These are phyloP conservation scores for Pedicia rivosa DNA, from an alignment of 2,888 invertebrate species.

Conservation along the genomic window DNA sequence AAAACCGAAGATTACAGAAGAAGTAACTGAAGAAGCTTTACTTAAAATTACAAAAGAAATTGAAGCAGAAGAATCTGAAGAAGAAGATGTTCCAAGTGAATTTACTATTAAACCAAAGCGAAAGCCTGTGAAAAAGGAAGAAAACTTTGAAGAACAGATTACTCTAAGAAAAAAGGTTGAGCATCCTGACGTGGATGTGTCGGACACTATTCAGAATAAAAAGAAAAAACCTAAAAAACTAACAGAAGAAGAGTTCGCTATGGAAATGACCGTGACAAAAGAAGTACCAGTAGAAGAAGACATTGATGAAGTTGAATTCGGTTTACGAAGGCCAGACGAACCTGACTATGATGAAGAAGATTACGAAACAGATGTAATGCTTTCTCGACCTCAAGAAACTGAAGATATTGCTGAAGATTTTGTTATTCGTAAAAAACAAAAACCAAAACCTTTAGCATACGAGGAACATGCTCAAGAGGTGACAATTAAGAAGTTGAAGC, in stretches of 20 bases:
- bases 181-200: constrained; percentile 17
- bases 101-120: background rate
- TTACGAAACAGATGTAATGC: constrained; percentile 16
- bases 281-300: constrained; percentile 20
- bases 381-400: constrained; percentile 20
- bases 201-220: constrained; percentile 14
- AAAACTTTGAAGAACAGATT: constrained; percentile 21
- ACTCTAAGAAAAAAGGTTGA: constrained; percentile 12
- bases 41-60: constrained; percentile 14
- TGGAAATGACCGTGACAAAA: constrained; percentile 27
- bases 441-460: constrained; percentile 31
- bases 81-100: background rate
- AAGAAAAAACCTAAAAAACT: constrained; percentile 26
- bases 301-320: too few species aligned
- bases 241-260: constrained; percentile 30
- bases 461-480: constrained; percentile 49
- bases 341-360: constrained; percentile 14
- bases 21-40: constrained; percentile 12
- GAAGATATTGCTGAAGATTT: constrained; percentile 37
- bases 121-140: constrained; percentile 13
- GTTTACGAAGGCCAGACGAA: too few species aligned
- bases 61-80: constrained; percentile 13
- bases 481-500: constrained; percentile 57
- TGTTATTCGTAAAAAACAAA: constrained; percentile 33
- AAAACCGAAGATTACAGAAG: constrained; percentile 12